Percentiles rank a stretch among this genome's conserved stretches.
Conservation (phyloP, 1,140 invertebrate genomes). For the Eupristina koningsbergeri region DNA sequence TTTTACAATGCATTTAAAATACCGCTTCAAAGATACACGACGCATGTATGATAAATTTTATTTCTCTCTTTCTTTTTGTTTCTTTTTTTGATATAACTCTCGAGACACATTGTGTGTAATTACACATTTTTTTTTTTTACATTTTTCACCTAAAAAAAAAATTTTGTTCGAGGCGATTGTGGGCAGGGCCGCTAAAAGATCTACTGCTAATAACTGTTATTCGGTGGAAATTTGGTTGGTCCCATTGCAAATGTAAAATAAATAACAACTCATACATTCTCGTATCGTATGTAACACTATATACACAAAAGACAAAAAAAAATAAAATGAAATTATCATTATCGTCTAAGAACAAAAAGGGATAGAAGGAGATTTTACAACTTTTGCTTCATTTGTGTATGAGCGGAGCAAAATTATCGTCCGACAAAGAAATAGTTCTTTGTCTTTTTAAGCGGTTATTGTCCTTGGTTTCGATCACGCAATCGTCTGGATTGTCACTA, state of each 20-base stretch:
- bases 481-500: slow-evolving; percentile 42
- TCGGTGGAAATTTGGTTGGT: slow-evolving; percentile 74
- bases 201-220: slow-evolving; percentile 70
- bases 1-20: not conserved
- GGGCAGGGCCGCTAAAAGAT: slow-evolving; percentile 69
- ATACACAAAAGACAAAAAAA: slow-evolving; percentile 63
- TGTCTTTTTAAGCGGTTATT: slow-evolving; percentile 40
- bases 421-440: slow-evolving; percentile 19
- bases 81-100: slow-evolving; percentile 5
- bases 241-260: slow-evolving; percentile 66
- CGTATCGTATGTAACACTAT: slow-evolving; percentile 67
- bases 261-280: slow-evolving; percentile 63
- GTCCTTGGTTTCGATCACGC: slow-evolving; percentile 39
- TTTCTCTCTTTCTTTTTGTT: not conserved
- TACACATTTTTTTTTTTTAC: slow-evolving; percentile 17
- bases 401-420: slow-evolving; percentile 9
- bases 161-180: slow-evolving; percentile 65
- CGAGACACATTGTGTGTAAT: slow-evolving; percentile 27
- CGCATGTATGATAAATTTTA: not conserved
- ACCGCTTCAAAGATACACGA: not conserved
- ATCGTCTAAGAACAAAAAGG: slow-evolving; percentile 41
- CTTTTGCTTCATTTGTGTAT: not conserved
- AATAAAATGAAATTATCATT: slow-evolving; percentile 44
- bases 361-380: slow-evolving; percentile 8
- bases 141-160: slow-evolving; percentile 21